Evolutionary conservation across 2,888 invertebrate genomes (phyloP), one percentile per base, ranked within the genome.

Genomic region (Thalpophila matura): DNA sequence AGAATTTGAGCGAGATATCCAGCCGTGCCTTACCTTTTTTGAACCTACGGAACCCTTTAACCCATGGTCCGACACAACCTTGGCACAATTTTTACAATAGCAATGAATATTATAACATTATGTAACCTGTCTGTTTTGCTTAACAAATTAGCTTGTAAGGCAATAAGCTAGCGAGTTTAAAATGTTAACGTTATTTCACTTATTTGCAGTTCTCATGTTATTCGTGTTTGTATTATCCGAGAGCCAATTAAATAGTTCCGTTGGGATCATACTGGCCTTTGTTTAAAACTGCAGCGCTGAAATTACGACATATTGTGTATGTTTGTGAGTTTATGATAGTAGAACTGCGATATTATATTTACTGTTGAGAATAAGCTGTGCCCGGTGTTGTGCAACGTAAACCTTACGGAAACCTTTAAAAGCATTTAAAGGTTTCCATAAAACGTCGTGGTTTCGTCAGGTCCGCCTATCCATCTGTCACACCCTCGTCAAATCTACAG

Each of bases 91-190:
- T 45, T 16, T 7, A 40, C 14, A 47, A 38, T 4, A 33, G 33
- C 42, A 55, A 51, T 70, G 46, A 73, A 59, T 59, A 73, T 66
- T n/a, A 42, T 66, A 51, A 59, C 31, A 47, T 43, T 42, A 46
- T 12, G 53, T 35, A 33, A 55, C 7, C 38, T 47, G 40, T 51
- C 54, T 51, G 37, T 57, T 60, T 64, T 70, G 45, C 16, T 31
- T 57, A 70, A 51, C 64, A 63, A 45, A 56, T 64, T 51, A 54
- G 42, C 14, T 54, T 24, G 51, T 55, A 20, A 16, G 7, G 24
- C 27, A 24, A 24, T 51, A 62, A 63, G 37, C 38, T 37, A n/a
- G 10, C 9, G 6, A 16, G 12, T 47, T 55, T 46, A 35, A 50
- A 70, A 55, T 63, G 20, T 38, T 33, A 40, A 67, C 27, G 22